Percentiles rank a stretch among this genome's conserved stretches.
These are phyloP conservation scores for Macaria liturata DNA, from an alignment of 2,888 invertebrate genomes.

Conservation along the genomic window DNA sequence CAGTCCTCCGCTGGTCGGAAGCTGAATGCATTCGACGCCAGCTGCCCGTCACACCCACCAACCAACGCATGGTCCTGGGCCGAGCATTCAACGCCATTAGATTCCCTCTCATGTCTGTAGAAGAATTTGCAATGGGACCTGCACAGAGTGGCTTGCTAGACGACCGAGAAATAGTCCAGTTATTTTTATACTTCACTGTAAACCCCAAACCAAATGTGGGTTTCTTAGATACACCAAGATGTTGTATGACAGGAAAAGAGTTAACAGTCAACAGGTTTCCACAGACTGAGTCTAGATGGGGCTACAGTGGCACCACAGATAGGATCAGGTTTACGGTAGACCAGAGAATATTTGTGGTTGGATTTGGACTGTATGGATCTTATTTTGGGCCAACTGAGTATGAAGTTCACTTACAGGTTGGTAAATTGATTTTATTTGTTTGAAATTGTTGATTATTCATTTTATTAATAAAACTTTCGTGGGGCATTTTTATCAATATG, in stretches of 20 bases:
- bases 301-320: slow-evolving; percentile 92
- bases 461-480: no score
- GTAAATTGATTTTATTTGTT: slow-evolving; percentile 23
- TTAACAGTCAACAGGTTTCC: slow-evolving; percentile 88
- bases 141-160: slow-evolving; percentile 90
- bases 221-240: slow-evolving; percentile 88
- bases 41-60: slow-evolving; percentile 85
- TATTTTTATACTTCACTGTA: slow-evolving; percentile 88
- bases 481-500: no score
- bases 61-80: slow-evolving; percentile 87
- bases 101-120: slow-evolving; percentile 93
- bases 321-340: slow-evolving; percentile 92
- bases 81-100: slow-evolving; percentile 88
- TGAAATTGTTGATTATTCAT: background rate
- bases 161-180: slow-evolving; percentile 89
- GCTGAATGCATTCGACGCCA: slow-evolving; percentile 88
- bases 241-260: slow-evolving; percentile 91
- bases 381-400: slow-evolving; percentile 91
- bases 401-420: slow-evolving; percentile 86
- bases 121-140: slow-evolving; percentile 91
- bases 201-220: slow-evolving; percentile 90
- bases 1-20: slow-evolving; percentile 89
- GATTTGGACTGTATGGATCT: slow-evolving; percentile 93
- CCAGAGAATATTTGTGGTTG: slow-evolving; percentile 90
- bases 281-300: slow-evolving; percentile 91